Base-by-base conservation (phyloP, 2,888 invertebrate species). In the Psylliodes chrysocephalus region DNA sequence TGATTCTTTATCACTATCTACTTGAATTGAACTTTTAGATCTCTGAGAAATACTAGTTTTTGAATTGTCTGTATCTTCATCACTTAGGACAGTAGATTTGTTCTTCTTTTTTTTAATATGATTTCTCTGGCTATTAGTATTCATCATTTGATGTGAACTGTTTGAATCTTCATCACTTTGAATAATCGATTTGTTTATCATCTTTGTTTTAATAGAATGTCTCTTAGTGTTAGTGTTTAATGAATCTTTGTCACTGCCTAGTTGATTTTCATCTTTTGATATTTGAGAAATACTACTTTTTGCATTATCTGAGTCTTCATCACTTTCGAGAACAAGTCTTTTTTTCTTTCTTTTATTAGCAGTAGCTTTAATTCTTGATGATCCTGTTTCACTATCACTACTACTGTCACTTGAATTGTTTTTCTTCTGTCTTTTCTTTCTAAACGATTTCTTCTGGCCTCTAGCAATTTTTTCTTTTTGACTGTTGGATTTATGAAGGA, bases 261-360 rank as follows among this genome's bases (percentile, higher is more conserved):
- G 1, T 30, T n/a, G 25, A 49, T 30, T 10, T 14, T 14, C 30
- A 15, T 22, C 14, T 14, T 15, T 30, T 8, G 22, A 8, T n/a
- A 7, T 22, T 8, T 46, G 22, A 12, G 22, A 1, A 22, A 12
- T n/a, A 42, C 2, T 15, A n/a, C 14, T 46, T 19, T 3, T 46
- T 22, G 35, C 17, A 28, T 4, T 52, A 6, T 51, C 1, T 30
- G 18, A 19, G 12, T 49, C 49, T 10, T 55, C 55, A 51, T 55
- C 61, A 46, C 49, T 55, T 28, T 55, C 40, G 33, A 40, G 46
- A 14, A 5, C 18, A 25, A 17, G n/a, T n/a, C n/a, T 25, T 40
- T 25, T 18, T 14, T 25, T 59, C 25, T 40, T 49, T 49, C 40
- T 59, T n/a, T n/a, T n/a, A n/a, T n/a, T n/a, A n/a, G n/a, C n/a